Percentiles rank a stretch among this genome's conserved stretches.
phyloP scores from a whole-genome alignment of 2,797 vertebrate species.

The Thamnophis elegans region DNA sequence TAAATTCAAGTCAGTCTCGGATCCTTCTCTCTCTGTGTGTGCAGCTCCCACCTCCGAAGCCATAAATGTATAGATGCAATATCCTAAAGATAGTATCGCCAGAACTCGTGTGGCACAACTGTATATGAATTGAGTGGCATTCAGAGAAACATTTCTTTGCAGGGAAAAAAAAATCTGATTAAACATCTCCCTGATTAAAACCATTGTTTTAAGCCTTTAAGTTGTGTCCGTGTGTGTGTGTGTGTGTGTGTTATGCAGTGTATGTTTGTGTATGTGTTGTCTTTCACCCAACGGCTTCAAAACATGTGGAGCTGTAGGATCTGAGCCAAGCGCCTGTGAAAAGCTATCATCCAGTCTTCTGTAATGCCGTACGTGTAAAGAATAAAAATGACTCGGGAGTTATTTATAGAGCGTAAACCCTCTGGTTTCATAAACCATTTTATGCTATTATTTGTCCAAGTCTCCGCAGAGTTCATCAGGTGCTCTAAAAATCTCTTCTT shows the following conservation, averaged over 20 bases:
- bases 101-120: conserved; percentile 40
- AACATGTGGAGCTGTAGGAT: conserved; percentile 46
- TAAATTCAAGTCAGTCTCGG: background rate
- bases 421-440: conserved; percentile 72
- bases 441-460: conserved; percentile 68
- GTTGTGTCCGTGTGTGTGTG: conserved; percentile 28
- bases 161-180: background rate
- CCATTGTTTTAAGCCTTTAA: conserved; percentile 57
- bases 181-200: conserved; percentile 54
- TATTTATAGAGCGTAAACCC: conserved; percentile 74
- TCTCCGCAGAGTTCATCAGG: conserved; percentile 56
- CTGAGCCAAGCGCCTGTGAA: conserved; percentile 71
- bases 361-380: conserved; percentile 72
- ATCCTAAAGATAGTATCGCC: background rate
- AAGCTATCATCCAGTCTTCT: conserved; percentile 74
- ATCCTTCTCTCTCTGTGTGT: conserved; percentile 1
- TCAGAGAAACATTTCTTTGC: conserved; percentile 37
- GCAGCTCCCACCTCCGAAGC: conserved; percentile 29
- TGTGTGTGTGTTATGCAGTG: conserved; percentile 57
- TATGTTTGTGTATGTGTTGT: conserved; percentile 60
- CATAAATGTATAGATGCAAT: background rate
- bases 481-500: conserved; percentile 57
- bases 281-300: background rate
- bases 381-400: conserved; percentile 71
- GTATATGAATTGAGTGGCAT: conserved; percentile 42